Evolutionary conservation across 2,113 vertebrate genomes (phyloP), one percentile per base, ranked within the genome.

Genomic region (Prinia subflava): DNA sequence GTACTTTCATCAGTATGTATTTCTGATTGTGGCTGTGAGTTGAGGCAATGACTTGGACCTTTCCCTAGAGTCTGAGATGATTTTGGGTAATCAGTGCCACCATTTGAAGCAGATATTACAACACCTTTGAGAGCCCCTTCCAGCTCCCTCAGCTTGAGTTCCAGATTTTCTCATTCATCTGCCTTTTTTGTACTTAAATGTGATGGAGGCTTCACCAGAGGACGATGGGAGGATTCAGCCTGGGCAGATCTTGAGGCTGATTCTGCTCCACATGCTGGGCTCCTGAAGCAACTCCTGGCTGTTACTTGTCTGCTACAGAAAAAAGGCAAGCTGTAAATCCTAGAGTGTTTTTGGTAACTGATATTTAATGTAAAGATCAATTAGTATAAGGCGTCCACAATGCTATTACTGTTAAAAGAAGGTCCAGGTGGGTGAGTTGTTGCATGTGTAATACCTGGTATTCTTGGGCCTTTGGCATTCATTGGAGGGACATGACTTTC

Each of bases 121-220:
- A 23, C 21, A 17, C 56, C 21, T 20, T 15, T 56, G 42, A 62
- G 28, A 35, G 19, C 13, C 30, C 37, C 56, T 83, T 86, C n/a
- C 84, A 75, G 23, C 37, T 71, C 70, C 76, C 42, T 75, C 28
- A 41, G 28, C n/a, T 7, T 44, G 27, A 79, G 30, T 71, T 53
- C n/a, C n/a, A 55, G 2, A 46, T 91, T 71, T 80, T 30, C 49
- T 93, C 30, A 55, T 71, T 89, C 10, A 30, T 46, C 39, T 31
- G 6, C 42, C 11, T 78, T 70, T 79, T n/a, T 53, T 65, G 11
- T 75, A 17, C 44, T 55, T 73, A 37, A 50, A 11, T 41, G 33
- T 33, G 44, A 27, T 24, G n/a, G 59, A 77, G 20, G 22, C 13
- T 73, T 71, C 33, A 50, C 63, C 15, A 0, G 0, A 59, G 59